These are phyloP conservation scores for Epinephelus cyanopodus DNA, from an alignment of 2,113 vertebrate species.

Conservation along the genomic window DNA sequence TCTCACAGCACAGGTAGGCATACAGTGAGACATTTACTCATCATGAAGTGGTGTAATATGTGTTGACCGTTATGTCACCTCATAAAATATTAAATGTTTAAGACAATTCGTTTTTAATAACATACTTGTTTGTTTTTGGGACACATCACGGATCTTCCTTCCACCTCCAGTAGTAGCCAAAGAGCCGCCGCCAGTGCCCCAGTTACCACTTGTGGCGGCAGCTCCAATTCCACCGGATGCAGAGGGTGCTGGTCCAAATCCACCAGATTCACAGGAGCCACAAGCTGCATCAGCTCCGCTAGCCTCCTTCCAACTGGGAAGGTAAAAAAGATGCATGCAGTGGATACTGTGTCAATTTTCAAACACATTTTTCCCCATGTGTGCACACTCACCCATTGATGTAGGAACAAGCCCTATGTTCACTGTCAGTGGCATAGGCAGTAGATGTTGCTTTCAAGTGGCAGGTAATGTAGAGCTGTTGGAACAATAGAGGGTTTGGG, in stretches of 20 bases:
- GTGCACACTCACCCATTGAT: slow-evolving; percentile 48
- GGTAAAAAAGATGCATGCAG: slow-evolving; percentile 1
- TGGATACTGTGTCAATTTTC: not conserved
- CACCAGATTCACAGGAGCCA: slow-evolving; percentile 57
- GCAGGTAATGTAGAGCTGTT: slow-evolving; percentile 82
- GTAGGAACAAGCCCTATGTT: slow-evolving; percentile 79
- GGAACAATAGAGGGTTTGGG: not conserved
- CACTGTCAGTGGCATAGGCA: not conserved
- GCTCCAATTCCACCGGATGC: rapidly evolving
- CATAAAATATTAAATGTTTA: not conserved
- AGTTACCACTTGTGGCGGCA: not conserved
- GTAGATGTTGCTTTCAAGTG: slow-evolving; percentile 71
- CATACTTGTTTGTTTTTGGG: slow-evolving; percentile 43
- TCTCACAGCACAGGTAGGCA: not conserved
- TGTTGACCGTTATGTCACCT: not conserved
- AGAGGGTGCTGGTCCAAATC: not conserved
- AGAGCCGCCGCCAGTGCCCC: not conserved
- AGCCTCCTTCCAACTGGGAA: slow-evolving; percentile 73
- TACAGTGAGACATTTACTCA: not conserved
- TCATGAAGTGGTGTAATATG: not conserved
- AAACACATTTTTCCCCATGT: not conserved
- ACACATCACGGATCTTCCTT: slow-evolving; percentile 48
- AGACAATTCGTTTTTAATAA: not conserved
- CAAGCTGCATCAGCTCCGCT: slow-evolving; percentile 61
- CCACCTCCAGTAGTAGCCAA: rapidly evolving